phyloP scores from a whole-genome alignment of 2,888 invertebrate genomes.

The Nesidiocoris tenuis region DNA sequence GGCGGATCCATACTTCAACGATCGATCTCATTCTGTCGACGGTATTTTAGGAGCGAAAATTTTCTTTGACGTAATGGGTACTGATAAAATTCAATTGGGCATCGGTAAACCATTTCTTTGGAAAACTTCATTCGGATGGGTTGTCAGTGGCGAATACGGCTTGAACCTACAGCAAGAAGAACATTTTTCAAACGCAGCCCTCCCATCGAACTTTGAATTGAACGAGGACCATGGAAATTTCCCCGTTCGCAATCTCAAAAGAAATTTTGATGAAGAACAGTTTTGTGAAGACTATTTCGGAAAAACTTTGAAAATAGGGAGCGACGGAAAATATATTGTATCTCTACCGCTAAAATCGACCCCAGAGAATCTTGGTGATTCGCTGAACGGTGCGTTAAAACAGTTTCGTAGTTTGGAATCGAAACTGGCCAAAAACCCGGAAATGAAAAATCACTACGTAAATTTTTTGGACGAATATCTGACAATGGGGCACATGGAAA shows the following conservation, averaged over 20 bases:
- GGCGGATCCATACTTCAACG: not conserved
- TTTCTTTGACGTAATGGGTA: not conserved
- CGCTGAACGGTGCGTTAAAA: constrained; percentile 22
- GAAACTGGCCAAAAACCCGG: constrained; percentile 9
- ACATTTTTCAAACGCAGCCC: not conserved
- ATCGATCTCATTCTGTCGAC: not conserved
- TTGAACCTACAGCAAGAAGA: not conserved
- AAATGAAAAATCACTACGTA: constrained; percentile 33
- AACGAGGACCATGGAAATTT: not conserved
- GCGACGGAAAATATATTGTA: not conserved
- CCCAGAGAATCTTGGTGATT: constrained; percentile 32
- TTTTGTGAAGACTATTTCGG: not conserved
- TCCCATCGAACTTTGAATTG: not conserved
- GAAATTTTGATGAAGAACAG: not conserved
- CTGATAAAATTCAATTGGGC: not conserved
- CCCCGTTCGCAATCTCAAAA: not conserved
- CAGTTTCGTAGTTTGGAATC: constrained; percentile 31
- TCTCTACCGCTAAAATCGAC: constrained; percentile 35
- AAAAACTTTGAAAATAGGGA: not conserved
- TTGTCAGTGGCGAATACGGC: not conserved
- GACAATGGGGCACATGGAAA: constrained; percentile 49
- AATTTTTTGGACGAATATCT: constrained; percentile 44
- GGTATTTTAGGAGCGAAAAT: not conserved
- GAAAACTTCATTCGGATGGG: constrained; percentile 1
- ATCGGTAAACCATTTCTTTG: not conserved